phyloP scores from a whole-genome alignment of 2,888 invertebrate species.

The Eucera pruinosa region DNA sequence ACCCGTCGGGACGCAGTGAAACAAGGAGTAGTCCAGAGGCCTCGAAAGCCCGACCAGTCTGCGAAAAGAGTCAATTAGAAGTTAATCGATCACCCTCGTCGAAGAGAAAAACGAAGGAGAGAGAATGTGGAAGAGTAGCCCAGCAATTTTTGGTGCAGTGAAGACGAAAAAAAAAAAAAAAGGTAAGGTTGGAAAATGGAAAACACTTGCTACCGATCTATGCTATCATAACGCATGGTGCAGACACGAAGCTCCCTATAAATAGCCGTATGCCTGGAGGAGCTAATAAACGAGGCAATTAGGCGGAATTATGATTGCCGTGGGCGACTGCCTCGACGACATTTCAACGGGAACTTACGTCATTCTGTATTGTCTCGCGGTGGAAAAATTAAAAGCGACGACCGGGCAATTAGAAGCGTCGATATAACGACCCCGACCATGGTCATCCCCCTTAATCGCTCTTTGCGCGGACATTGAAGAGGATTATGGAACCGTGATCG shows the following conservation, averaged over 20 bases:
- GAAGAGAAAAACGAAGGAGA: neutral
- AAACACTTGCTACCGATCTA: neutral
- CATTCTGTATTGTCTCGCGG: constrained; percentile 62
- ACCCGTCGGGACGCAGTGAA: constrained; percentile 51
- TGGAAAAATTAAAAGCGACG: constrained; percentile 71
- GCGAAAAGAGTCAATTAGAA: constrained; percentile 64
- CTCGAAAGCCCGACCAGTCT: constrained; percentile 22
- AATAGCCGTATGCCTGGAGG: constrained; percentile 66
- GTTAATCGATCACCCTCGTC: constrained; percentile 58
- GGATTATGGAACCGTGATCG: constrained; percentile 5
- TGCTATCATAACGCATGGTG: neutral
- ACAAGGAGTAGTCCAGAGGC: constrained; percentile 35
- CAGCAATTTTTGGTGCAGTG: no score
- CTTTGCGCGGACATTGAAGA: constrained; percentile 17
- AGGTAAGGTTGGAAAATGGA: neutral
- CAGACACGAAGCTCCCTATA: constrained; percentile 54
- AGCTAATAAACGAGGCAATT: constrained; percentile 78
- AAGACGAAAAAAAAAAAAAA: no score
- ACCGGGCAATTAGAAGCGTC: constrained; percentile 66
- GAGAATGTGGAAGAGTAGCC: neutral
- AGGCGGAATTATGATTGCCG: constrained; percentile 76
- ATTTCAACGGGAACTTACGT: constrained; percentile 68
- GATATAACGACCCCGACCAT: constrained; percentile 40
- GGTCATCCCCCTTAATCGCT: constrained; percentile 35
- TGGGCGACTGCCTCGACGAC: constrained; percentile 70